Evolutionary conservation across 2,113 vertebrate genomes (phyloP).

Genomic region (Lethenteron reissneri): DNA sequence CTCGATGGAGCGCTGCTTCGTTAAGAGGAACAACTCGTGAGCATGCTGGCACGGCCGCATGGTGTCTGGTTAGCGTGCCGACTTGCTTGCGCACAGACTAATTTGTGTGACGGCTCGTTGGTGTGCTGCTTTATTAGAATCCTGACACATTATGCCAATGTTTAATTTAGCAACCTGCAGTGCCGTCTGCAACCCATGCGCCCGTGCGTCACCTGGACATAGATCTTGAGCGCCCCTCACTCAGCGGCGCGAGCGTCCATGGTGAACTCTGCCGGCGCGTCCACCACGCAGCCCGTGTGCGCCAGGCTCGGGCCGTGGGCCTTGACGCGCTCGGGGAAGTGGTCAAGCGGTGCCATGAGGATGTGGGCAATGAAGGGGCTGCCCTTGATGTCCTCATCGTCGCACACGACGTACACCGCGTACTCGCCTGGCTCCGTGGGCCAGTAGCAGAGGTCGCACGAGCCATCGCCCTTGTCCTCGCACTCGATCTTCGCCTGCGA

Average conservation of each 20-base stretch:
- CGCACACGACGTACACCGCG: slow-evolving; percentile 76
- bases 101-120: too few relatives aligned
- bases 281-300: slow-evolving; percentile 56
- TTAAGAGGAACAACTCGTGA: too few relatives aligned
- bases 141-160: too few relatives aligned
- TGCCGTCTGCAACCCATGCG: neutral
- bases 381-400: slow-evolving; percentile 71
- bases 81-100: too few relatives aligned
- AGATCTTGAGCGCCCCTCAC: slow-evolving; percentile 51
- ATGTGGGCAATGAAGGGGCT: slow-evolving; percentile 77
- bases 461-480: slow-evolving; percentile 67
- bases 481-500: slow-evolving; percentile 82
- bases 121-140: too few relatives aligned
- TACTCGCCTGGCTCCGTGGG: slow-evolving; percentile 66
- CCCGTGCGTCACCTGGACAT: slow-evolving; percentile 45
- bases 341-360: slow-evolving; percentile 30
- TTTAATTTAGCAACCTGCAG: too few relatives aligned
- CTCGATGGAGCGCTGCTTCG: too few relatives aligned
- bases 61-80: too few relatives aligned
- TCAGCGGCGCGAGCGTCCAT: slow-evolving; percentile 44
- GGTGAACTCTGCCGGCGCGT: slow-evolving; percentile 57
- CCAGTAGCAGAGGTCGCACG: slow-evolving; percentile 77
- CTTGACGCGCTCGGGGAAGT: slow-evolving; percentile 57
- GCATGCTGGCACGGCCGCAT: too few relatives aligned
- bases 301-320: slow-evolving; percentile 59